Percentiles rank a stretch among this genome's conserved stretches.
phyloP scores from a whole-genome alignment of 1,140 invertebrate genomes.

The Magallana gigas region DNA sequence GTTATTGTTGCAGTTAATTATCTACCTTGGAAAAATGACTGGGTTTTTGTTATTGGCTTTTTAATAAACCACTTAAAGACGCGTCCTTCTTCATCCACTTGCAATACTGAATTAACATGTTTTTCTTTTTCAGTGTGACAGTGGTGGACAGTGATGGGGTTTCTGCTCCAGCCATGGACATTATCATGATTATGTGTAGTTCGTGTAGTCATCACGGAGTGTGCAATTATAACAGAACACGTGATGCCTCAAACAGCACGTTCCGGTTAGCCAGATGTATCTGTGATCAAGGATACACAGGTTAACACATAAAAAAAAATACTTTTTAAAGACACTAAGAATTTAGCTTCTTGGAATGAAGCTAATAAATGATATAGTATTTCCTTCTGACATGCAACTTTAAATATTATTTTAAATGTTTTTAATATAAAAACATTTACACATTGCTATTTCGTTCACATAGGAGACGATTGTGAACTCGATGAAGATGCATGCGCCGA shows the following conservation, averaged over 20 bases:
- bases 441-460: not conserved
- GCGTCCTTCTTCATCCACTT: too few species aligned
- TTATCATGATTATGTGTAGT: conserved; percentile 33
- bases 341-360: too few species aligned
- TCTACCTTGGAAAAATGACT: too few species aligned
- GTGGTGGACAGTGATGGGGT: conserved; percentile 28
- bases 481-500: conserved; percentile 29
- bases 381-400: too few species aligned
- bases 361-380: too few species aligned
- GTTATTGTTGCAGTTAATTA: too few species aligned
- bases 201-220: conserved; percentile 22
- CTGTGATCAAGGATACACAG: conserved; percentile 42
- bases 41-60: too few species aligned
- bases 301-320: not conserved
- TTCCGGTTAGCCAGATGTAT: conserved; percentile 39
- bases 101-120: not conserved
- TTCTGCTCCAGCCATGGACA: conserved; percentile 9
- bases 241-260: not conserved
- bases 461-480: conserved; percentile 42
- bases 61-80: too few species aligned
- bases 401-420: too few species aligned
- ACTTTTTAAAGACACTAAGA: too few species aligned
- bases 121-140: conserved; percentile 39
- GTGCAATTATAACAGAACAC: conserved; percentile 32
- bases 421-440: not conserved